Conservation (phyloP, 2,113 vertebrate genomes). For the Vulpes ferrilata region DNA sequence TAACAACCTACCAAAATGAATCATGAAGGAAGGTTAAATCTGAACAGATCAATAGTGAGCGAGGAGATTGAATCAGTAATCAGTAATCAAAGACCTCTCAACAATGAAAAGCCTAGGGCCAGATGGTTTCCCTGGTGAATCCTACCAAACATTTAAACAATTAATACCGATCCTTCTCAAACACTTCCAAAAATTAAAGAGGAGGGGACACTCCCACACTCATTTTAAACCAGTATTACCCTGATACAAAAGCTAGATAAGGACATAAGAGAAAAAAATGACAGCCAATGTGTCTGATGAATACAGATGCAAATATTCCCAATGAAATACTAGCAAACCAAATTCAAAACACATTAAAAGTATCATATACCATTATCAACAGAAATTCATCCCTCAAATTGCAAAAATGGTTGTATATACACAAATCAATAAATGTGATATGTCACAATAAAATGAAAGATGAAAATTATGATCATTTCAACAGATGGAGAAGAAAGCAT, state of each 20-base stretch:
- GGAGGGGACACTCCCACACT: not conserved
- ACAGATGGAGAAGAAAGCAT: not conserved
- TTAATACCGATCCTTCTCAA: not conserved
- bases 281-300: not conserved
- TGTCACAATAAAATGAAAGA: not conserved
- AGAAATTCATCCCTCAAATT: not conserved
- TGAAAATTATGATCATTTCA: not conserved
- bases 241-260: not conserved
- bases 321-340: not conserved
- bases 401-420: not conserved
- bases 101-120: not conserved
- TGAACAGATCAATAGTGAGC: not conserved
- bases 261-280: not conserved
- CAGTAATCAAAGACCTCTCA: not conserved
- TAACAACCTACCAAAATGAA: not conserved
- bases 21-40: not conserved
- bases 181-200: not conserved
- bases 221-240: not conserved
- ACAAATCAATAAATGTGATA: not conserved
- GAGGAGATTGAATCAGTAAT: not conserved
- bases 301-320: not conserved
- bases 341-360: not conserved
- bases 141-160: not conserved
- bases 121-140: not conserved
- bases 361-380: not conserved